Evolutionary conservation across 2,797 vertebrate species (phyloP), one percentile per base, ranked within the genome.

Genomic region (Arnoldichthys spilopterus): DNA sequence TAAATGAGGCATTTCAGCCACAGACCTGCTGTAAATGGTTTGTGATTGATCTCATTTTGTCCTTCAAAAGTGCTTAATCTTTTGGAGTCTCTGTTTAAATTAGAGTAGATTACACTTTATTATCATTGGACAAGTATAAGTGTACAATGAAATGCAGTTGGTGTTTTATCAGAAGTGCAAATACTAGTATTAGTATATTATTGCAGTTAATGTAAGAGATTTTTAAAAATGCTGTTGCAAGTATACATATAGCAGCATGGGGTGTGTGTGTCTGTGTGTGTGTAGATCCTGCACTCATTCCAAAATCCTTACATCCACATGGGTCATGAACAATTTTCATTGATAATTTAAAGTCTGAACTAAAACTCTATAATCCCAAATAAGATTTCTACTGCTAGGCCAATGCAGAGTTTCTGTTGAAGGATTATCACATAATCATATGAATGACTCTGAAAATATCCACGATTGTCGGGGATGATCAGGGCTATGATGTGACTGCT

Each of bases 351-450:
- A 22, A 8, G 53, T 3, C 8, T 54, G n/a, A 24, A 8, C 1
- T 3, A 24, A 6, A 24, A 54, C 0, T 51, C 18, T 18, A 8
- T 37, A 37, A 37, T 37, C 43, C 11, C 43, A 45, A 24, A 2
- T 56, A 5, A 18, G n/a, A 18, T 32, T 24, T 56, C 5, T 8
- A 26, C 45, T 3, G 22, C 12, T 28, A 26, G 22, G 53, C 7
- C 18, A 16, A 1, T 45, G 49, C 4, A 13, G 26, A 20, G 43
- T 5, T 28, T n/a, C 13, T 59, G 13, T 43, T 7, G 3, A 15
- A 4, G 24, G 1, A 11, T 73, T 59, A 68, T 37, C 28, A 68
- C 32, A 40, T n/a, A n/a, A n/a, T n/a, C n/a, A 80, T 75, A 22
- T 13, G 30, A 76, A 75, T 24, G 13, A 45, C 18, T 15, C 54